Evolutionary conservation across 1,140 invertebrate genomes (phyloP).

Genomic region (Pseudobourletiella spinata): DNA sequence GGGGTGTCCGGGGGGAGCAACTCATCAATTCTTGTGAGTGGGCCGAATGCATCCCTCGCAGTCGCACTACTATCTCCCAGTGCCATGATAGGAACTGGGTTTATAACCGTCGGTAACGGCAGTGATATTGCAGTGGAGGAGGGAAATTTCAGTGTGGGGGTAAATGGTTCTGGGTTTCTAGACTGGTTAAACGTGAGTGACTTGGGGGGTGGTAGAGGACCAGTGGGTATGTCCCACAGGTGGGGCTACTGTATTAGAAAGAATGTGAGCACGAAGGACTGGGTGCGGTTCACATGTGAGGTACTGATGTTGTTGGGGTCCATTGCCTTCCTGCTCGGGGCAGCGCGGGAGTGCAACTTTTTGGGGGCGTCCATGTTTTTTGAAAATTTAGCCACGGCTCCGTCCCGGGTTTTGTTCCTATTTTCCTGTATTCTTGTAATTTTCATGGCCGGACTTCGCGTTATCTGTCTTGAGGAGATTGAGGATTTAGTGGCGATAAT

Average conservation of each 20-base stretch:
- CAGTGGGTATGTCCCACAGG: no score
- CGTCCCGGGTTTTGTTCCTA: constrained; percentile 85
- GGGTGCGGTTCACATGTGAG: constrained; percentile 54
- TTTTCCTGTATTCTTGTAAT: constrained; percentile 81
- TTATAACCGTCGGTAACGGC: background rate
- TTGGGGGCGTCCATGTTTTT: constrained; percentile 80
- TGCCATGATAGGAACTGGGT: no score
- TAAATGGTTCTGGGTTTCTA: background rate
- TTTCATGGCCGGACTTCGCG: constrained; percentile 68
- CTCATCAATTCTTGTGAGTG: background rate
- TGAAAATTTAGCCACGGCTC: constrained; percentile 72
- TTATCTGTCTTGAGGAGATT: constrained; percentile 69
- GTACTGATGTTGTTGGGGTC: constrained; percentile 63
- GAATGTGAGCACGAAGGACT: background rate
- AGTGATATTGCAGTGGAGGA: background rate
- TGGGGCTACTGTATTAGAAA: background rate
- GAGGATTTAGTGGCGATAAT: constrained; percentile 78
- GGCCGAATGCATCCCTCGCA: background rate
- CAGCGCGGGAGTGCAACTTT: constrained; percentile 69
- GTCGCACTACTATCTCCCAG: background rate
- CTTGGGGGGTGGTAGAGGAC: background rate
- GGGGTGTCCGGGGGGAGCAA: background rate
- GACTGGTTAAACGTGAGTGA: background rate
- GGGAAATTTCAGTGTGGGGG: background rate
- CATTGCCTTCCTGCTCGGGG: constrained; percentile 67